Base-by-base conservation (phyloP, 2,113 vertebrate genomes). In the Uria lomvia region DNA sequence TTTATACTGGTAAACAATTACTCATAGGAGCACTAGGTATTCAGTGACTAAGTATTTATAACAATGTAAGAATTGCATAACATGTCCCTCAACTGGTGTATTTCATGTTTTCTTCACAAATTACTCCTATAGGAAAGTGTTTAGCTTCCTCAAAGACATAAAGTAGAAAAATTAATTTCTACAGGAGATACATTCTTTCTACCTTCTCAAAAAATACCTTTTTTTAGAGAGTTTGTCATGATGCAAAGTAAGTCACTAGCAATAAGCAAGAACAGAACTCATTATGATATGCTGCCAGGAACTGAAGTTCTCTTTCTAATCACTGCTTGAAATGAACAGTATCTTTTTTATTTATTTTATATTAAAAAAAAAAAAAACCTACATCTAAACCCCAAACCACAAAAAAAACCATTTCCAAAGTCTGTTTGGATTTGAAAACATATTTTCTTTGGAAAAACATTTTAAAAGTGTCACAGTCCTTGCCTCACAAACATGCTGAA, bases 1-100 rank as follows among this genome's bases (percentile, higher is more conserved):
- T 67, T 83, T 34, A 67, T 18, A 47, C 2, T 45, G 12, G 59
- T 80, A 96, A 96, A 94, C 95, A 95, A 94, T 89, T 75, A 92
- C 65, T 92, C 85, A 88, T 0, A 74, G n/a, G 71, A 71, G 52
- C 16, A 6, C 21, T 23, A 56, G 80, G 26, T 23, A 60, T 21
- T 70, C 29, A 17, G 15, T 86, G 47, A 96, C 83, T 94, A 92
- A 94, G 23, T 49, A 47, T 43, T 71, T 58, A 8, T 11, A 92
- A 77, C 17, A 53, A 73, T 20, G 15, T 9, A 78, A 47, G 6
- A 65, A 90, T 9, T 91, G 52, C 77, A 5, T 16, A 82, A 83
- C 55, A 73, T 2, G 0, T 49, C 59, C 45, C 26, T 92, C 50
- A 58, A 42, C 38, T 50, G 50, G 3, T 8, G 11, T 34, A 84